These are phyloP conservation scores for Sepiola atlantica DNA, from an alignment of 2,888 invertebrate genomes.

Conservation along the genomic window DNA sequence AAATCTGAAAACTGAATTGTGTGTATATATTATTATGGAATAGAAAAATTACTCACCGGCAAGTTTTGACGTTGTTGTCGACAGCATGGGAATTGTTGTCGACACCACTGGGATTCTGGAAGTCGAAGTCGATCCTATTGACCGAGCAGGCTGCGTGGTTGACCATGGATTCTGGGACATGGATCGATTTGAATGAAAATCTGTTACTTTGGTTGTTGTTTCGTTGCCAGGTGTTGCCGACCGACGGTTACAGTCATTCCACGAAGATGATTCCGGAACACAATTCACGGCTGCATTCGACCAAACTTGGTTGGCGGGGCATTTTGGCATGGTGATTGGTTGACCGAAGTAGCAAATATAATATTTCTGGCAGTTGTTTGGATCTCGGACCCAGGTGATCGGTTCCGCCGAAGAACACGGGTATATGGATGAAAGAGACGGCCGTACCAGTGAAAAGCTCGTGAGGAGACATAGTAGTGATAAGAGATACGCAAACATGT, in stretches of 20 bases:
- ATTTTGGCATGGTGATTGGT: conserved; percentile 55
- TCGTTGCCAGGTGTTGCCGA: not conserved
- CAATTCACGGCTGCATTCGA: conserved; percentile 54
- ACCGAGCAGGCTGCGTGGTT: not conserved
- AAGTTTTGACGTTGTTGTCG: not conserved
- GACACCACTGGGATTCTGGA: not conserved
- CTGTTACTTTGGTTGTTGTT: not conserved
- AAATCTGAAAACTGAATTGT: not conserved
- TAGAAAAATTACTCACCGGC: not conserved
- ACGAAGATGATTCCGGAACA: conserved; percentile 54
- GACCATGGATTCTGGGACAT: not conserved
- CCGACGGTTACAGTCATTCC: conserved; percentile 55
- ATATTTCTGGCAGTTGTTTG: conserved; percentile 54
- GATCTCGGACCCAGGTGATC: conserved; percentile 55
- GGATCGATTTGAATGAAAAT: not conserved
- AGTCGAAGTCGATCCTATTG: not conserved
- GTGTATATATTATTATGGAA: not conserved
- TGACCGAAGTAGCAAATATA: conserved; percentile 57
- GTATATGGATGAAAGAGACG: not conserved
- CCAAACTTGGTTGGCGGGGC: conserved; percentile 57
- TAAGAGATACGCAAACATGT: not conserved
- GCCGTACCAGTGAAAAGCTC: not conserved
- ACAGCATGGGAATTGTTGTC: too few species aligned
- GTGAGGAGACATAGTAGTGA: not conserved
- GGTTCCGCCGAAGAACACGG: conserved; percentile 53